phyloP scores from a whole-genome alignment of 2,797 vertebrate genomes.

The Crenuchus spilurus region DNA sequence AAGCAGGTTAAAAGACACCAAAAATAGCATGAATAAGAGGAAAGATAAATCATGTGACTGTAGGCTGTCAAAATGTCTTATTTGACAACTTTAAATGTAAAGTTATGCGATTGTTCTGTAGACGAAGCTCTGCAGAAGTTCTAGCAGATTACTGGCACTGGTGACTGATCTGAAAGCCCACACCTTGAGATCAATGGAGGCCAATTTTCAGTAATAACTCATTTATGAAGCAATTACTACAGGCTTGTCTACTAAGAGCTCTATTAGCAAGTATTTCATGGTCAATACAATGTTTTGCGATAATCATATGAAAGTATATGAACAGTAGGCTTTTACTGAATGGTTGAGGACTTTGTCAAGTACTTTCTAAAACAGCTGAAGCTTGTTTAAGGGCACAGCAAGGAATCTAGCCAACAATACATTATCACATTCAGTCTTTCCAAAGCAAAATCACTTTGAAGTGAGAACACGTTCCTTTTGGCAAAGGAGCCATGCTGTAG shows the following conservation, averaged over 20 bases:
- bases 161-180: not conserved
- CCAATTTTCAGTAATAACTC: not conserved
- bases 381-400: not conserved
- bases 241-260: not conserved
- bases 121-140: not conserved
- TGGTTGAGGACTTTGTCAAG: not conserved
- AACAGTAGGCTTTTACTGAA: not conserved
- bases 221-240: not conserved
- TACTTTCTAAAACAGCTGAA: not conserved
- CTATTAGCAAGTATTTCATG: not conserved
- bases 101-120: too few species aligned
- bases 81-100: too few species aligned
- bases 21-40: too few species aligned
- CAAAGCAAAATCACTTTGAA: constrained; percentile 10
- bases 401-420: not conserved
- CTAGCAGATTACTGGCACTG: not conserved
- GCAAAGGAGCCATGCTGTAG: not conserved
- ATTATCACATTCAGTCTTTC: not conserved
- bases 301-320: not conserved
- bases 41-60: too few species aligned
- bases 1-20: too few species aligned
- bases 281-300: not conserved
- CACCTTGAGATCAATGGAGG: not conserved
- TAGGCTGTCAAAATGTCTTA: too few species aligned
- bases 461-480: constrained; percentile 6